Evolutionary conservation across 2,113 vertebrate genomes (phyloP), one percentile per base, ranked within the genome.

Genomic region (Crypturellus undulatus): DNA sequence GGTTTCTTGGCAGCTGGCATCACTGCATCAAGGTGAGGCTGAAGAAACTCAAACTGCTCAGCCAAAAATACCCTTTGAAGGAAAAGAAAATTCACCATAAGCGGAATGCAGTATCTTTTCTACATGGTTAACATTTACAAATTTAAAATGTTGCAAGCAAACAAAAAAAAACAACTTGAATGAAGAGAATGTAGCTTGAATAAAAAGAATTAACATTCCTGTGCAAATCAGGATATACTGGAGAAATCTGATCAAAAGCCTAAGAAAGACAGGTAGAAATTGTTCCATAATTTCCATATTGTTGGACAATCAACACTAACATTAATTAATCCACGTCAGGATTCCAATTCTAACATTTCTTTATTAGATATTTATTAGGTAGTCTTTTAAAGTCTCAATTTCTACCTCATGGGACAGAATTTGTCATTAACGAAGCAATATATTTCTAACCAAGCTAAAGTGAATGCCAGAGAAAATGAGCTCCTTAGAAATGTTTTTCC

Each of bases 1-100:
- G 99, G 99, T 84, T 99, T 99, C 98, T 99, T 99, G 80, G 98
- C 99, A 90, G 99, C 98, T 89, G 99, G 99, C 99, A 99, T 99
- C 98, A 99, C 99, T 0, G 98, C 97, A 97, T 99, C 99, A 75
- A 99, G 98, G 97, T 99, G 99, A 47, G 98, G 98, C 96, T 99
- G 99, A 67, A 99, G 98, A 85, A 98, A 99, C 92, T 99, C 99
- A 94, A 99, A 99, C 93, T 99, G 99, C 84, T 99, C 99, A 2
- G 99, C 99, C 96, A 99, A 97, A 97, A 99, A 99, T 26, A 99
- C 99, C 95, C 99, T 99, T 95, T 51, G 59, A 92, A 91, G 96
- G 86, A 20, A 96, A 94, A 96, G 10, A 84, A 82, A 91, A 93
- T 20, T 67, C 69, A 82, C 32, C 25, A 11, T 96, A 67, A 98